These are phyloP conservation scores for Acrossocheilus fasciatus DNA, from an alignment of 2,797 vertebrate genomes.

Conservation along the genomic window DNA sequence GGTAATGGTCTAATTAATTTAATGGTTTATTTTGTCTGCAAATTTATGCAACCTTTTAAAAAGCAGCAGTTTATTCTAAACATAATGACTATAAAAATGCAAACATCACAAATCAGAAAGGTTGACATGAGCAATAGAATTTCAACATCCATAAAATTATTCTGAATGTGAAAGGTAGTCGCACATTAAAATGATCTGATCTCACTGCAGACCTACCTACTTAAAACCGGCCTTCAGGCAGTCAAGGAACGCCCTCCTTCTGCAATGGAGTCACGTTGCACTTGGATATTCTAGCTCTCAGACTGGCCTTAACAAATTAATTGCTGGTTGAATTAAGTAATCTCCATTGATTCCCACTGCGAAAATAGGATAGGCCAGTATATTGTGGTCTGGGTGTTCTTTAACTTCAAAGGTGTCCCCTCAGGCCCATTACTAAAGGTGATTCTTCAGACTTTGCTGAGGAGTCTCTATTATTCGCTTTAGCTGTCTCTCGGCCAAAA, in stretches of 20 bases:
- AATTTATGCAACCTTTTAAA: not conserved
- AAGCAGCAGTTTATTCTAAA: not conserved
- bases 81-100: not conserved
- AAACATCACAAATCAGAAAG: slow-evolving; percentile 10
- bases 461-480: slow-evolving; percentile 66
- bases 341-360: slow-evolving; percentile 68
- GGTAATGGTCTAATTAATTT: not conserved
- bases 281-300: slow-evolving; percentile 58
- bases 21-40: not conserved
- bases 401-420: slow-evolving; percentile 68
- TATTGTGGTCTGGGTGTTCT: slow-evolving; percentile 70
- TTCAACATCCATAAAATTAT: not conserved
- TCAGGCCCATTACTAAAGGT: slow-evolving; percentile 74
- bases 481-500: slow-evolving; percentile 62
- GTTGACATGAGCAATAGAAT: not conserved
- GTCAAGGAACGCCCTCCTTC: slow-evolving; percentile 28
- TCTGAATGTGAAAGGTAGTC: not conserved
- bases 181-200: slow-evolving; percentile 9
- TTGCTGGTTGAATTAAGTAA: slow-evolving; percentile 70
- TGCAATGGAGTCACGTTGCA: slow-evolving; percentile 32
- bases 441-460: slow-evolving; percentile 69
- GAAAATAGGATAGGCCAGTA: slow-evolving; percentile 69
- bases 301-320: slow-evolving; percentile 69
- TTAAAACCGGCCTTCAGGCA: not conserved
- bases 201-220: not conserved